phyloP scores from a whole-genome alignment of 2,113 vertebrate genomes.

The Zapus hudsonius region DNA sequence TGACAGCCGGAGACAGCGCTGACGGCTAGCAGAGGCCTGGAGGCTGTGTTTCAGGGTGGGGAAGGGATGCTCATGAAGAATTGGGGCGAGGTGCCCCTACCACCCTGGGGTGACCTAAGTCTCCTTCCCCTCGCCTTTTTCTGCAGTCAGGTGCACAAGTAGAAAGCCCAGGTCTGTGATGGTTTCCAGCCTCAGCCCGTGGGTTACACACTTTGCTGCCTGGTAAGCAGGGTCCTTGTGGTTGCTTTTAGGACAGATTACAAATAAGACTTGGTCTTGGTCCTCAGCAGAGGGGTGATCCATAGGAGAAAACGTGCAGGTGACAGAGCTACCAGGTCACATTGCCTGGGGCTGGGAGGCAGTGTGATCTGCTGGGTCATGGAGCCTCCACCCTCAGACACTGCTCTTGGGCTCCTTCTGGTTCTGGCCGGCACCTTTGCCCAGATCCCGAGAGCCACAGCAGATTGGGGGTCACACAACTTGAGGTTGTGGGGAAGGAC shows the following conservation, averaged over 20 bases:
- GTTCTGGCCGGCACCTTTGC: background rate
- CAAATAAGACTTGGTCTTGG: background rate
- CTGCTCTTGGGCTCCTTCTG: background rate
- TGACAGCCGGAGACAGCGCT: background rate
- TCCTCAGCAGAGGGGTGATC: background rate
- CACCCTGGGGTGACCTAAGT: background rate
- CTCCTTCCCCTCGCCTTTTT: background rate
- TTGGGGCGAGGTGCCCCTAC: too few relatives aligned
- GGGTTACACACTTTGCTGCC: background rate
- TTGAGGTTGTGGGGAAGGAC: accelerated
- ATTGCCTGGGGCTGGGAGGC: background rate
- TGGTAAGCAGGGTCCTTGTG: background rate
- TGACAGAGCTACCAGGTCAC: background rate
- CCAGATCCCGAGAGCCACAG: background rate
- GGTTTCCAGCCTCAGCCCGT: background rate
- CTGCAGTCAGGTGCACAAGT: background rate
- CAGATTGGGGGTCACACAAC: background rate
- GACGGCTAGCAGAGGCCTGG: background rate
- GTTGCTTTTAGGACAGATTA: background rate
- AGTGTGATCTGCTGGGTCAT: background rate
- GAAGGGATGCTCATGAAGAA: background rate
- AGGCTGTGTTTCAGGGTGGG: background rate
- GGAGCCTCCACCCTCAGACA: too few relatives aligned
- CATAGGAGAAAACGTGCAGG: background rate
- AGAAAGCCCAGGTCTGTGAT: background rate